Evolutionary conservation across 2,888 invertebrate species (phyloP), one percentile per base, ranked within the genome.

Genomic region (Thelaira solivaga): DNA sequence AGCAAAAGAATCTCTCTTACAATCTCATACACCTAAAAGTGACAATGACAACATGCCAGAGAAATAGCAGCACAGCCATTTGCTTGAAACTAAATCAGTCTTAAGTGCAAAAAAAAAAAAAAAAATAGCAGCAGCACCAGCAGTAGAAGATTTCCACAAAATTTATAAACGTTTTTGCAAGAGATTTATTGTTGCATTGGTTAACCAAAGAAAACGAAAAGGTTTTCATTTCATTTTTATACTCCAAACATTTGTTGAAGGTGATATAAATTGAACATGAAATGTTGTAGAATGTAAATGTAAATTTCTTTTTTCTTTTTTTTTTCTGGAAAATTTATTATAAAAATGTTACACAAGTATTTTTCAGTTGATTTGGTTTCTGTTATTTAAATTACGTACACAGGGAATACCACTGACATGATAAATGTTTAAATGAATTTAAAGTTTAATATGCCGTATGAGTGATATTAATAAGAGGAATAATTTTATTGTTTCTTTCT

Each of bases 161-260:
- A 85, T 85, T 82, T 83, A 83, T 84, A 87, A 86, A 86, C 86
- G 86, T 87, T 87, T 86, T 85, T 82, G 84, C 26, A 84, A 83
- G 85, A 87, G 88, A 87, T 87, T 87, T 88, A 87, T 87, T 86
- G 86, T 87, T 85, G 86, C 84, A 79, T 83, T 83, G 88, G 87
- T 88, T 86, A 87, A 87, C 88, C 88, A 64, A 72, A 45, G 57
- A 68, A 61, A 34, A 64, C 39, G 24, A 59, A 68, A 73, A 73
- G 47, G 57, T 65, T 73, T 73, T 34, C 53, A 20, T 62, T 61
- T 61, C 13, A 29, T 41, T 51, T 51, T 18, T 22, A n/a, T 55
- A 22, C 39, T 4, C 16, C 13, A n/a, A 29, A 29, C 39, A 16
- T 51, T n/a, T 24, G 45, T 73, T 77, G 77, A 77, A 74, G 78